Conservation (phyloP, 2,888 invertebrate species). For the Geotrupes spiniger region DNA sequence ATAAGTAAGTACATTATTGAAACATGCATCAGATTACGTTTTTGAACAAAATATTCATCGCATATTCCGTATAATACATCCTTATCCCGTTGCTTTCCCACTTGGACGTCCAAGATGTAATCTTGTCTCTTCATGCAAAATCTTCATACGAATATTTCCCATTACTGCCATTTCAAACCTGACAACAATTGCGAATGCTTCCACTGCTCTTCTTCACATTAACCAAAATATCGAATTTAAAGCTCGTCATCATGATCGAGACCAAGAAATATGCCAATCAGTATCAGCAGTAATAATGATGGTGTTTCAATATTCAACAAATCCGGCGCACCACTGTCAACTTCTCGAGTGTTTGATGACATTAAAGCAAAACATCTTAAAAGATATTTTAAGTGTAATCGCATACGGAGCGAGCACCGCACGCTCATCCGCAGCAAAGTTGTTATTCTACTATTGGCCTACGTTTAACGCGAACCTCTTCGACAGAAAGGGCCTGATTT, state of each 20-base stretch:
- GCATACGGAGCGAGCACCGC: conserved; percentile 95
- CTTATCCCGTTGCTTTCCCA: no score
- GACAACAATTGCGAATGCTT: no score
- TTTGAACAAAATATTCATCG: no score
- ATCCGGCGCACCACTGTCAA: conserved; percentile 95
- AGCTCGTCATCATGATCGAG: conserved; percentile 73
- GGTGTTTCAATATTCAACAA: conserved; percentile 93
- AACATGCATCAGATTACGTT: no score
- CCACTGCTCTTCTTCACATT: no score
- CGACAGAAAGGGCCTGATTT: conserved; percentile 82
- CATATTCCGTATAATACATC: no score
- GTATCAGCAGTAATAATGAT: conserved; percentile 95
- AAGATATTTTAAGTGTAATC: conserved; percentile 91
- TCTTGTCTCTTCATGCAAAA: no score
- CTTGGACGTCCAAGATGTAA: no score
- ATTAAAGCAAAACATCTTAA: conserved; percentile 83
- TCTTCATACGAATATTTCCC: no score
- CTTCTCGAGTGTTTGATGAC: conserved; percentile 95
- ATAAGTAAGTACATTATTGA: conserved; percentile 70
- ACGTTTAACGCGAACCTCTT: conserved; percentile 92
- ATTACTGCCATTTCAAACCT: no score
- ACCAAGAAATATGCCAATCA: conserved; percentile 77
- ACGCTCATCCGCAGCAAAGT: conserved; percentile 91
- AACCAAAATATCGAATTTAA: no score
- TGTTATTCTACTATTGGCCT: conserved; percentile 99